Evolutionary conservation across 2,888 invertebrate genomes (phyloP).

Genomic region (Andrena marginata): DNA sequence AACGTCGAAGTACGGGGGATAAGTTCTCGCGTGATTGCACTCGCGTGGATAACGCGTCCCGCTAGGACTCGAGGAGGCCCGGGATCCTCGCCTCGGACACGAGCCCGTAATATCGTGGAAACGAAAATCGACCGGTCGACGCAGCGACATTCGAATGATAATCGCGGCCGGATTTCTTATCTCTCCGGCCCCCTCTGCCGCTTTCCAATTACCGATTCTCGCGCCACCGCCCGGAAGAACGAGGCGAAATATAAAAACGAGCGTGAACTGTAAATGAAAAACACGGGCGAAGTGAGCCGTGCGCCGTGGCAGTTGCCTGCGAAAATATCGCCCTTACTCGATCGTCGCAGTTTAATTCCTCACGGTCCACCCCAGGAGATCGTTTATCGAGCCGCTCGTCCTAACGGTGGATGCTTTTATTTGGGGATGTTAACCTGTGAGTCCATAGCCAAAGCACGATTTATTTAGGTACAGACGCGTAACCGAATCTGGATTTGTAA

Average conservation of each 20-base stretch:
- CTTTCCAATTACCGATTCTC: constrained; percentile 39
- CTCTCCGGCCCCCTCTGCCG: constrained; percentile 1
- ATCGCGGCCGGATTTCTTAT: constrained; percentile 54
- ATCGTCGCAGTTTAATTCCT: not conserved
- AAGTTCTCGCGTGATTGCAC: constrained; percentile 25
- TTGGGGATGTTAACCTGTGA: too few species aligned
- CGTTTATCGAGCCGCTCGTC: too few species aligned
- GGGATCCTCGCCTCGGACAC: constrained; percentile 38
- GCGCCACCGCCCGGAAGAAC: not conserved
- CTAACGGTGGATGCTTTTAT: too few species aligned
- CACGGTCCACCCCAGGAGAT: not conserved
- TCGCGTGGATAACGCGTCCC: constrained; percentile 37
- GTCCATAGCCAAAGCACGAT: too few species aligned
- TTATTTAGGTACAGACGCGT: too few species aligned
- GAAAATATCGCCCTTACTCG: not conserved
- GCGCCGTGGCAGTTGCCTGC: not conserved
- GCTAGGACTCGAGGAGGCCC: constrained; percentile 30
- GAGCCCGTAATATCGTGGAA: constrained; percentile 37
- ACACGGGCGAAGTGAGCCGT: not conserved
- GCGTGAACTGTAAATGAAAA: constrained; percentile 11
- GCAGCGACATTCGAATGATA: constrained; percentile 56
- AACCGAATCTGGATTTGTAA: too few species aligned
- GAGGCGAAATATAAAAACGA: not conserved
- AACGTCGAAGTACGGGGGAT: constrained; percentile 46
- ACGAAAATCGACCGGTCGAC: constrained; percentile 48